These are phyloP conservation scores for Pteria penguin DNA, from an alignment of 2,888 invertebrate genomes.

Conservation along the genomic window DNA sequence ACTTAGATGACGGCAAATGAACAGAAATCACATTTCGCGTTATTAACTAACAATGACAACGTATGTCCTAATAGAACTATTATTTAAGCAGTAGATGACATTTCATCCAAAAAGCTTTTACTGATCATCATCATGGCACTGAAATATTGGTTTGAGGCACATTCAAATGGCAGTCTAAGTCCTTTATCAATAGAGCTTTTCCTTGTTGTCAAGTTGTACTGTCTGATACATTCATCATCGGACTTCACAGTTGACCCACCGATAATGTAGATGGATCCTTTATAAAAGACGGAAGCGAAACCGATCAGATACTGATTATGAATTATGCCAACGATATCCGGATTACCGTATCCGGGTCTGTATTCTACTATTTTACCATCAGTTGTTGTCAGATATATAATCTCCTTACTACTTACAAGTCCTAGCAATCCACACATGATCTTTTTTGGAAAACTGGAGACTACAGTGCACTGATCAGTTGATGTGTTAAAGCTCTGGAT, in stretches of 20 bases:
- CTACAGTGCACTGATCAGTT: conserved; percentile 47
- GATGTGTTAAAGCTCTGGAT: conserved; percentile 65
- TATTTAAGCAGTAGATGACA: too few relatives aligned
- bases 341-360: conserved; percentile 34
- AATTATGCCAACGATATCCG: conserved; percentile 40
- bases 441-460: conserved; percentile 49
- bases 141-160: conserved; percentile 52
- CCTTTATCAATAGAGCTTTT: conserved; percentile 23
- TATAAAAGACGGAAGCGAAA: conserved; percentile 45
- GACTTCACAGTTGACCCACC: conserved; percentile 50
- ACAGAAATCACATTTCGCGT: too few relatives aligned
- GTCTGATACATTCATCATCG: conserved; percentile 41
- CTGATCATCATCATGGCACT: neutral
- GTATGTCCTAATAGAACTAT: too few relatives aligned
- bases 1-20: too few relatives aligned
- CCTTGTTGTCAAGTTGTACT: conserved; percentile 47
- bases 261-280: conserved; percentile 45
- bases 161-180: conserved; percentile 53
- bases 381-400: conserved; percentile 51
- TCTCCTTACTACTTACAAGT: conserved; percentile 7
- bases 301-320: conserved; percentile 46
- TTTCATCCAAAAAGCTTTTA: neutral
- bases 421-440: conserved; percentile 31
- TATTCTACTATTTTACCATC: conserved; percentile 50
- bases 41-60: too few relatives aligned